A percentile compares a stretch with the other conserved stretches of the same genome.
Conservation (phyloP, 2,888 invertebrate genomes). For the Pinctada fucata region DNA sequence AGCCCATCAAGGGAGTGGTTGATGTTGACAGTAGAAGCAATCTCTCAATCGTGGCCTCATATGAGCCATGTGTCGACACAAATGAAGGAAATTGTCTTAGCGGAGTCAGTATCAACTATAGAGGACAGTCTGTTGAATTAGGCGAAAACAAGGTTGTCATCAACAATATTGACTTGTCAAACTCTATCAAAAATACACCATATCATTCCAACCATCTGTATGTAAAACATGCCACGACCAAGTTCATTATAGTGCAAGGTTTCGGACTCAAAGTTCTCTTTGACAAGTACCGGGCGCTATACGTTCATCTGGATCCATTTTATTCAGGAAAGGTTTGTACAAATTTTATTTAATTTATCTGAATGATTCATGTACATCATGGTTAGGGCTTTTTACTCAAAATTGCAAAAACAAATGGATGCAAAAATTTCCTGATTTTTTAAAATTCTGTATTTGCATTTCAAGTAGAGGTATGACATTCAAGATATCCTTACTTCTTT, state of each 20-base stretch:
- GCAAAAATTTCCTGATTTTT: no score
- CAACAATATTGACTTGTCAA: slow-evolving; percentile 8
- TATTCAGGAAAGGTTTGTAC: slow-evolving; percentile 42
- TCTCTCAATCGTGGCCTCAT: slow-evolving; percentile 12
- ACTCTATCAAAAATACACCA: slow-evolving; percentile 18
- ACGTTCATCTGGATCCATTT: slow-evolving; percentile 40
- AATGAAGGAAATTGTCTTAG: slow-evolving; percentile 33
- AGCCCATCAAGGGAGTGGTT: slow-evolving; percentile 11
- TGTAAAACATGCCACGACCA: slow-evolving; percentile 53
- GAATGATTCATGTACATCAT: no score
- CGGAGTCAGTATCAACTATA: slow-evolving; percentile 27
- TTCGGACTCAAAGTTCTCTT: slow-evolving; percentile 56
- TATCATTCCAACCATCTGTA: slow-evolving; percentile 42
- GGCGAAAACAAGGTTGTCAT: slow-evolving; percentile 24
- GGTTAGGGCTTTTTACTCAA: no score
- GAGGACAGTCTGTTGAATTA: slow-evolving; percentile 12
- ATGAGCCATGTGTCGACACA: slow-evolving; percentile 14
- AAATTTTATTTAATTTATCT: neutral
- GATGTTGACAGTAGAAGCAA: slow-evolving; percentile 19
- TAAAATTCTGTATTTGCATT: no score
- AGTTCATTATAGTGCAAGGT: slow-evolving; percentile 50
- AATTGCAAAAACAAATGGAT: no score
- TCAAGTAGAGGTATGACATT: neutral
- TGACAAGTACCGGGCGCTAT: slow-evolving; percentile 37
- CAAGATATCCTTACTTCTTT: no score